Evolutionary conservation across 1,140 invertebrate species (phyloP), one percentile per base, ranked within the genome.

Genomic region (Drosophila quadrilineata): DNA sequence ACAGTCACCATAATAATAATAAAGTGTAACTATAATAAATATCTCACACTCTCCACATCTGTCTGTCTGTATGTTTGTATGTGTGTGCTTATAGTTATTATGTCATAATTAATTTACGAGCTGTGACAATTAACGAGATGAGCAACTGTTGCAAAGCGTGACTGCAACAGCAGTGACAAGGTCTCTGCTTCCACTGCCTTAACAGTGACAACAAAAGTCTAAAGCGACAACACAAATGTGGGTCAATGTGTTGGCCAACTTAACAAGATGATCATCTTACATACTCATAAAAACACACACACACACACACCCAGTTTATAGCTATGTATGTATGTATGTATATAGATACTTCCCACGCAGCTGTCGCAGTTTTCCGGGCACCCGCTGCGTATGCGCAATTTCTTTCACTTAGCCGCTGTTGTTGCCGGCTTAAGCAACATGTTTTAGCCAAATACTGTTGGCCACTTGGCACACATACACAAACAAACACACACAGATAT

Each of bases 101-200:
- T 84, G 79, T 58, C 79, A 79, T 85, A 85, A 85, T 84, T 84
- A 84, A 84, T 84, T 84, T 84, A 84, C 79, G 75, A 84, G 74
- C 79, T 84, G 79, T 84, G 79, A 84, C 79, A 84, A 85, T 84
- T 84, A 84, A 85, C 79, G 79, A 71, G 65, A 71, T 54, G 43
- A 50, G 62, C 84, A 62, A 63, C 60, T 58, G 74, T 45, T 54
- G 65, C 64, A 54, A 63, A 71, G 77, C 74, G 77, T 80, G 76
- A 71, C 54, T 69, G 52, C 29, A 66, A 63, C 52, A 57, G 58
- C 50, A n/a, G n/a, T n/a, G 50, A 71, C 79, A 74, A 85, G 79
- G 70, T 54, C 82, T 46, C 48, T 35, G 72, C 49, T 50, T 41
- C 35, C n/a, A n/a, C n/a, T n/a, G n/a, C n/a, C n/a, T n/a, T n/a